These are phyloP conservation scores for Pachliopta kotzebuea DNA, from an alignment of 2,888 invertebrate species.

Conservation along the genomic window DNA sequence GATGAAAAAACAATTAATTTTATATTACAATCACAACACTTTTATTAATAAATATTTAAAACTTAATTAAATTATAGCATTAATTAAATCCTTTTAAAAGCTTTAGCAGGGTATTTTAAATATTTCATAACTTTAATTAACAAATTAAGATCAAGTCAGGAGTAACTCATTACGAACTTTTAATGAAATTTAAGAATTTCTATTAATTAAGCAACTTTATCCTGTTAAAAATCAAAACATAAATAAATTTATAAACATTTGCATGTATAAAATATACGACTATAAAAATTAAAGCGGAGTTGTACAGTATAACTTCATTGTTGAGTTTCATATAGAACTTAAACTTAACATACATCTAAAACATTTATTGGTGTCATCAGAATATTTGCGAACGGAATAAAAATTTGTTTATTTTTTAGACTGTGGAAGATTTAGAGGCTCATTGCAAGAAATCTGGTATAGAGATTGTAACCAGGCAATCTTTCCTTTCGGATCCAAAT, in stretches of 20 bases:
- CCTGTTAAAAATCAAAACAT: constrained; percentile 5
- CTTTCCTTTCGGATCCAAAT: constrained; percentile 97
- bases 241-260: not conserved
- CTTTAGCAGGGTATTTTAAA: not conserved
- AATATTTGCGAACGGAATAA: no score
- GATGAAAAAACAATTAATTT: no score
- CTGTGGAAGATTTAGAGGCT: constrained; percentile 97
- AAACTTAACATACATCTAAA: no score
- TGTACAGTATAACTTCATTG: not conserved
- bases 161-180: constrained; percentile 15
- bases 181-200: constrained; percentile 18
- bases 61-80: not conserved
- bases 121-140: constrained; percentile 7
- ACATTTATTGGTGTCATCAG: no score
- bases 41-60: no score
- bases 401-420: constrained; percentile 72
- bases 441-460: constrained; percentile 95
- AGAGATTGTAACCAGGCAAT: constrained; percentile 97
- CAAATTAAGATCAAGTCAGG: constrained; percentile 10
- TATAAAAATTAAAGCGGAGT: not conserved
- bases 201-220: constrained; percentile 16
- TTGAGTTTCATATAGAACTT: no score
- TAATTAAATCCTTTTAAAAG: not conserved
- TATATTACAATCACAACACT: not conserved
- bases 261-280: not conserved